Evolutionary conservation across 2,888 invertebrate species (phyloP).

Genomic region (Drosophila phalerata): DNA sequence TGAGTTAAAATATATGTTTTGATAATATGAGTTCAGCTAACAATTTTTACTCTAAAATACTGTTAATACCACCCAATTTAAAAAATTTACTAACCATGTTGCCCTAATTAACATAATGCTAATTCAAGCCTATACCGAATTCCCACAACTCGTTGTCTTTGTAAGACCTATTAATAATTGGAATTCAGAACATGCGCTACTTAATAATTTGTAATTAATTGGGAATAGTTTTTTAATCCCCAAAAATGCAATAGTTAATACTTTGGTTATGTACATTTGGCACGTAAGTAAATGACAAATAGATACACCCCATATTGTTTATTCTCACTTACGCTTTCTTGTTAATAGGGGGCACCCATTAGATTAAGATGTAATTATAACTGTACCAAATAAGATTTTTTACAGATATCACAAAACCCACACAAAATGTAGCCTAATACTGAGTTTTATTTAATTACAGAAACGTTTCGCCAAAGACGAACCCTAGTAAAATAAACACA

Average conservation of each 20-base stretch:
- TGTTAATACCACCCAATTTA: not conserved
- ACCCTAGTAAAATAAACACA: constrained; percentile 63
- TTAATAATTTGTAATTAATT: not conserved
- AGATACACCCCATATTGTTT: constrained; percentile 12
- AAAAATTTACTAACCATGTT: constrained; percentile 7
- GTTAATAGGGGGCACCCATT: constrained; percentile 25
- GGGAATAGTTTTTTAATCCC: constrained; percentile 1
- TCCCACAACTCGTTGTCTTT: not conserved
- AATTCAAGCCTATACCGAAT: not conserved
- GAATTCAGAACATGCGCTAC: not conserved
- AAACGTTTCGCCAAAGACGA: constrained; percentile 86
- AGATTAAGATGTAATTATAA: constrained; percentile 10
- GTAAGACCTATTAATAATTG: not conserved
- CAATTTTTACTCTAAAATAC: not conserved
- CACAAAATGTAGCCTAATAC: constrained; percentile 45
- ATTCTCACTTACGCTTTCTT: constrained; percentile 1
- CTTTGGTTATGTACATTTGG: constrained; percentile 8
- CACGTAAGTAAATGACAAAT: constrained; percentile 22
- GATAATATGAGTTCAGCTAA: not conserved
- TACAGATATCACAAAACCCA: constrained; percentile 6
- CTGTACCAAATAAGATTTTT: not conserved
- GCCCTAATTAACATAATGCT: not conserved
- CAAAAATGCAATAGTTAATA: constrained; percentile 5
- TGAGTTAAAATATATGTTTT: not conserved
- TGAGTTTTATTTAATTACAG: constrained; percentile 85